Percentiles rank a stretch among this genome's conserved stretches.
phyloP scores from a whole-genome alignment of 1,140 invertebrate species.

The Leptopilina boulardi region DNA sequence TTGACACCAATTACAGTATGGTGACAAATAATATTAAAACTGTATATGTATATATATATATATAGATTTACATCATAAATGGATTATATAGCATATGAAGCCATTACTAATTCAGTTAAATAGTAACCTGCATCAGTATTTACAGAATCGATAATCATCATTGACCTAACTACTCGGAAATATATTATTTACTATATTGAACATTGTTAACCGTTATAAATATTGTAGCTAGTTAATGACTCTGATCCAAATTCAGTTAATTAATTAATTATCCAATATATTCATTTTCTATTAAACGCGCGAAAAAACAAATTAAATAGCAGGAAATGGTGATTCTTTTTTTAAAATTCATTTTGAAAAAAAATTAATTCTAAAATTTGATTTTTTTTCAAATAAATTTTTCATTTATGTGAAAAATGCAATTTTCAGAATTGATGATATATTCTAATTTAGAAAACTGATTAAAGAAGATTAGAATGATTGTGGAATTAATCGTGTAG shows the following conservation, averaged over 20 bases:
- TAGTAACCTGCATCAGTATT: constrained; percentile 20
- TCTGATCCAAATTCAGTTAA: not conserved
- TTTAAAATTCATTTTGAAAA: too few relatives aligned
- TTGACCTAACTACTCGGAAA: constrained; percentile 1
- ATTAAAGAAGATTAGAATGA: not conserved
- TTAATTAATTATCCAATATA: not conserved
- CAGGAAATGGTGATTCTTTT: too few relatives aligned
- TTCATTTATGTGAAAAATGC: not conserved
- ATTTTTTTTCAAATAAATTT: too few relatives aligned
- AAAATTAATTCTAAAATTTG: too few relatives aligned
- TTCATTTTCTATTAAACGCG: not conserved
- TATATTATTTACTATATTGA: not conserved
- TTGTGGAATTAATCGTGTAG: constrained; percentile 3
- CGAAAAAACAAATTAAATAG: too few relatives aligned
- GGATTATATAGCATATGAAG: constrained; percentile 2
- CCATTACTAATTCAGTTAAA: constrained; percentile 17
- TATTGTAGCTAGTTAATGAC: not conserved
- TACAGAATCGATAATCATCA: constrained; percentile 15
- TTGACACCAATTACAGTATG: too few relatives aligned
- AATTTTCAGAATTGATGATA: not conserved
- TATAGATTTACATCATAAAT: not conserved
- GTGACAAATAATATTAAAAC: not conserved
- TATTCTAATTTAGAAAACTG: not conserved
- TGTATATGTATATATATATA: not conserved
- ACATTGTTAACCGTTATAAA: not conserved